Percentiles rank a stretch among this genome's conserved stretches.
Evolutionary conservation across 2,797 vertebrate species (phyloP).

Genomic region (Gambusia yucatana): DNA sequence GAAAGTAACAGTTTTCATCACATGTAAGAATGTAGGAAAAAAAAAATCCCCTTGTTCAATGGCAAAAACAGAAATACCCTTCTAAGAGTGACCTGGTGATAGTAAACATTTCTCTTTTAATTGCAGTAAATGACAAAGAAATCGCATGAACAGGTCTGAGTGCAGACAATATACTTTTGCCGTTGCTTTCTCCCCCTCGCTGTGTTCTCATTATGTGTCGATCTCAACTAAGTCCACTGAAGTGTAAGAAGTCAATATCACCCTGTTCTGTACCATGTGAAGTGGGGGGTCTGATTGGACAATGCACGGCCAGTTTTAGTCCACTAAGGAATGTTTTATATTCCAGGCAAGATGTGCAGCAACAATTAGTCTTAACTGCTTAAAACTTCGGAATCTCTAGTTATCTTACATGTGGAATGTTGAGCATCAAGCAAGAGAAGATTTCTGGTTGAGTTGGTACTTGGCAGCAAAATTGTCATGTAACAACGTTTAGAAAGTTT

Average conservation of each 20-base stretch:
- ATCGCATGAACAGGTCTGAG: conserved; percentile 22
- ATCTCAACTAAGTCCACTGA: conserved; percentile 73
- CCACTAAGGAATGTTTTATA: conserved; percentile 58
- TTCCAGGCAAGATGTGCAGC: conserved; percentile 68
- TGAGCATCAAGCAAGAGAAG: background rate
- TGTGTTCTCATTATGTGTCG: conserved; percentile 77
- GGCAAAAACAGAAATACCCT: background rate
- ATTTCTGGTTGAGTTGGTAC: background rate
- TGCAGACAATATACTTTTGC: conserved; percentile 37
- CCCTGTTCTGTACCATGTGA: conserved; percentile 68
- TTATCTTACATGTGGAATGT: background rate
- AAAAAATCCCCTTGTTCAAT: background rate
- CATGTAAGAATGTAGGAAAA: background rate
- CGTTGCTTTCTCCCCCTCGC: conserved; percentile 39
- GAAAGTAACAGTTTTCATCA: background rate
- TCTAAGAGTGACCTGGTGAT: background rate
- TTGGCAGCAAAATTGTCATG: background rate
- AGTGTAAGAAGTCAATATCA: conserved; percentile 81
- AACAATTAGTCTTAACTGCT: conserved; percentile 69
- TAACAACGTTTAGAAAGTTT: background rate
- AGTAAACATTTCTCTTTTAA: conserved; percentile 9
- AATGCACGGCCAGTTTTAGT: conserved; percentile 66
- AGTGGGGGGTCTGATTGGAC: conserved; percentile 68
- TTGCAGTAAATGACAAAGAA: conserved; percentile 31
- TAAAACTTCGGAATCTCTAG: conserved; percentile 49